Conservation (phyloP, 2,888 invertebrate species). For the Axea sp. region DNA sequence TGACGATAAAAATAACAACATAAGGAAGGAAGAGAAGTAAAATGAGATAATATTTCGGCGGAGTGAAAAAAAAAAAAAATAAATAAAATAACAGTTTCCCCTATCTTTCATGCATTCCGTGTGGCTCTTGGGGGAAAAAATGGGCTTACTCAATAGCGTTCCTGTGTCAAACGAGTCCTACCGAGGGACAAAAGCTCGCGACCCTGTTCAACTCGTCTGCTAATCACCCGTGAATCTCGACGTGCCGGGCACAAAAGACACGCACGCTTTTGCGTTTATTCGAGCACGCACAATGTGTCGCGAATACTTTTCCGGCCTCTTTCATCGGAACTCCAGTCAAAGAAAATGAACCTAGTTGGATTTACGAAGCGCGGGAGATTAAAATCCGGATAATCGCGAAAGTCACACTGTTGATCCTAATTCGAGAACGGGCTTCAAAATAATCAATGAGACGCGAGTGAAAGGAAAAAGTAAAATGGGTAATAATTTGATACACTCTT, state of each 20-base stretch:
- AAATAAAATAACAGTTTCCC: conserved; percentile 55
- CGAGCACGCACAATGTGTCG: conserved; percentile 56
- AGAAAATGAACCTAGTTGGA: conserved; percentile 48
- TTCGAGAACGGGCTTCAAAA: conserved; percentile 16
- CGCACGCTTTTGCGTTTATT: conserved; percentile 57
- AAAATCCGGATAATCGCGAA: conserved; percentile 30
- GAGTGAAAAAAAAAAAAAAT: conserved; percentile 34
- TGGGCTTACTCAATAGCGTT: conserved; percentile 46
- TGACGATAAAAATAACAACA: conserved; percentile 57
- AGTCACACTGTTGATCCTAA: conserved; percentile 29
- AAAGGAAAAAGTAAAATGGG: no score
- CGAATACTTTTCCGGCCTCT: conserved; percentile 37
- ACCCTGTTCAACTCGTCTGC: conserved; percentile 57
- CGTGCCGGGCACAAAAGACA: conserved; percentile 57
- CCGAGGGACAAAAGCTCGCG: conserved; percentile 59
- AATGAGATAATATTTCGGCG: conserved; percentile 58
- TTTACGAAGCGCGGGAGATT: conserved; percentile 31
- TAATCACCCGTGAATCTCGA: conserved; percentile 62
- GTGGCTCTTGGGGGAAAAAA: conserved; percentile 44
- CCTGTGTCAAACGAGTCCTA: conserved; percentile 52
- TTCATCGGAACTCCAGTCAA: conserved; percentile 25
- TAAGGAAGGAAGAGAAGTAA: conserved; percentile 51
- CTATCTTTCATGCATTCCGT: conserved; percentile 53
- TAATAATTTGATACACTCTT: no score
- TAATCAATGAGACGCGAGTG: no score